Conservation (phyloP, 1,140 invertebrate genomes). For the Charaxes varanes region DNA sequence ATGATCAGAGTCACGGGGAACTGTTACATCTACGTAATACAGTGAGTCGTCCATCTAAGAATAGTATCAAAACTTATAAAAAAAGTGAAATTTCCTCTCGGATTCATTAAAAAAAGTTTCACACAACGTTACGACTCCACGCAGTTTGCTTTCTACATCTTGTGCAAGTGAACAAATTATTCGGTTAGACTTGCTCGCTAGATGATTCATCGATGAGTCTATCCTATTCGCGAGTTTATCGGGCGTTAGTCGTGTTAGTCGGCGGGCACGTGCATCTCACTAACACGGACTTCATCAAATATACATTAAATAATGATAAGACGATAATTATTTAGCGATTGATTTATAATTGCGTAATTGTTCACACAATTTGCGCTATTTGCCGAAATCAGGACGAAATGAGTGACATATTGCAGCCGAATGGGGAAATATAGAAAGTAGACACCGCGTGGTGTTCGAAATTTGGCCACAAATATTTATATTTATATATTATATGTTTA, state of each 20-base stretch:
- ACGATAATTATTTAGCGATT: conserved; percentile 16
- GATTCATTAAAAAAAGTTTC: conserved; percentile 18
- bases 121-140: conserved; percentile 31
- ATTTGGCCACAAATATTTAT: no score
- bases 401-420: not conserved
- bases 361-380: conserved; percentile 8
- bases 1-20: no score
- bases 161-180: conserved; percentile 62
- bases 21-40: no score
- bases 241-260: conserved; percentile 34
- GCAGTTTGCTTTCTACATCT: conserved; percentile 48
- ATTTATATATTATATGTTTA: no score
- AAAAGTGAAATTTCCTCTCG: conserved; percentile 5
- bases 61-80: no score
- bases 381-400: not conserved
- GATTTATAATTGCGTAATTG: conserved; percentile 18
- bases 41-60: no score
- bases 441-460: no score
- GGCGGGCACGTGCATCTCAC: conserved; percentile 21
- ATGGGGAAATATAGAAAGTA: no score
- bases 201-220: conserved; percentile 71
- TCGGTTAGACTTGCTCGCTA: conserved; percentile 44
- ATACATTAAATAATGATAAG: conserved; percentile 11
- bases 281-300: conserved; percentile 7
- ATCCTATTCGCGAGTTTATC: conserved; percentile 65